phyloP scores from a whole-genome alignment of 2,888 invertebrate species.

The Tuta absoluta region DNA sequence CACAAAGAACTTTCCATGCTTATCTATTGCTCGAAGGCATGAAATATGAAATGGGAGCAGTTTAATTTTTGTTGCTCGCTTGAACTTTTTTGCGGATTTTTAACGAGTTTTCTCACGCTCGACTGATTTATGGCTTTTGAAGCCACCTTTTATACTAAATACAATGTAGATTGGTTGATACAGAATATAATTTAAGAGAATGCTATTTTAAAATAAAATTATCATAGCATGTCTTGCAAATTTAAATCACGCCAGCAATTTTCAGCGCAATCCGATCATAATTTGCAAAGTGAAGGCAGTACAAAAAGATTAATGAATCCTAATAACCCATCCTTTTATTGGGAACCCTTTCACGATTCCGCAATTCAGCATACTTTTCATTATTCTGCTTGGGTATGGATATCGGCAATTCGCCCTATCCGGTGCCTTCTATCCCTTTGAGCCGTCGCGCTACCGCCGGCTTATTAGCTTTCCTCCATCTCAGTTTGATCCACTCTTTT shows the following conservation, averaged over 20 bases:
- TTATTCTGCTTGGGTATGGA: slow-evolving; percentile 19
- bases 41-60: slow-evolving; percentile 23
- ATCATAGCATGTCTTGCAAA: background rate
- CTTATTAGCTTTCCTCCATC: slow-evolving; percentile 18
- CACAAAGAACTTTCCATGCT: slow-evolving; percentile 45
- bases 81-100: slow-evolving; percentile 18
- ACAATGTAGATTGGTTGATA: background rate
- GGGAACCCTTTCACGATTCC: slow-evolving; percentile 13
- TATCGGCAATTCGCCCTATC: slow-evolving; percentile 7
- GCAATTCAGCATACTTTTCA: slow-evolving; percentile 25
- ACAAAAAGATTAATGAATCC: slow-evolving; percentile 21
- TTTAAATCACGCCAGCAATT: background rate
- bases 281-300: background rate
- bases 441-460: slow-evolving; percentile 1
- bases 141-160: slow-evolving; percentile 3
- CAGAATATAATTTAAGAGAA: background rate
- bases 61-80: slow-evolving; percentile 17
- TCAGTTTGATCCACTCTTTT: background rate
- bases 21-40: slow-evolving; percentile 21
- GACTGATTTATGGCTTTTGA: slow-evolving; percentile 8
- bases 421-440: background rate
- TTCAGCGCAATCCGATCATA: background rate
- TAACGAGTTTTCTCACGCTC: slow-evolving; percentile 20
- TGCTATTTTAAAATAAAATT: background rate
- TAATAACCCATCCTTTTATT: slow-evolving; percentile 12